phyloP scores from a whole-genome alignment of 92 coral and sea anemone species.

The Palythoa grandis region DNA sequence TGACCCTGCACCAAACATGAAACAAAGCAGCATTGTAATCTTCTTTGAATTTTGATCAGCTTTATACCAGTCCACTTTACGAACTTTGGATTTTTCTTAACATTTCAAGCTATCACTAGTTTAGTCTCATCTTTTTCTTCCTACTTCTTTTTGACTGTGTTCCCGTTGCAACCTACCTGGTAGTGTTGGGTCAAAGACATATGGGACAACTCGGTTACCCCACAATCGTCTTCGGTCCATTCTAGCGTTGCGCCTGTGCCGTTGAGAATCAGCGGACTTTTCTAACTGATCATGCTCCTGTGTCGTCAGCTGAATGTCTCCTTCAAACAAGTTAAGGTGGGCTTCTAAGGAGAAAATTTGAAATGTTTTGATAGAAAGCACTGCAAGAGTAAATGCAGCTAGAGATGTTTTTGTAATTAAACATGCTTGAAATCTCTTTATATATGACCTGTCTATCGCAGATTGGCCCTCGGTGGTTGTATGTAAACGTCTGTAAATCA shows the following conservation, averaged over 20 bases:
- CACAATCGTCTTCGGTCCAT: slow-evolving; percentile 63
- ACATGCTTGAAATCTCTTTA: no score
- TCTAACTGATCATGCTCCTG: slow-evolving; percentile 49
- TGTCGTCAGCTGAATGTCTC: slow-evolving; percentile 67
- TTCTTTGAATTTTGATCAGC: no score
- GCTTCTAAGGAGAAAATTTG: slow-evolving; percentile 33
- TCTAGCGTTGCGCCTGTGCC: slow-evolving; percentile 62
- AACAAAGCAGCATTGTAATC: no score
- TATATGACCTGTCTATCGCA: no score
- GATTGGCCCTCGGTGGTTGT: no score
- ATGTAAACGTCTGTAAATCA: no score
- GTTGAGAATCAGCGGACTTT: slow-evolving; percentile 12
- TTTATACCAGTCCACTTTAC: no score
- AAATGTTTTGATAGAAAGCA: no score
- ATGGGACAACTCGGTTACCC: slow-evolving; percentile 70
- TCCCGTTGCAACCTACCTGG: slow-evolving; percentile 48
- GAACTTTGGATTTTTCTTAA: no score
- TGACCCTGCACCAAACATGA: no score
- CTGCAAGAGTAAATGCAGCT: no score
- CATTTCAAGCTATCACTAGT: neutral
- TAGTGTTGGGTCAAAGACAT: slow-evolving; percentile 61
- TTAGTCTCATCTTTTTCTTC: neutral
- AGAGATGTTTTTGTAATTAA: no score
- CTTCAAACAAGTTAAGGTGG: slow-evolving; percentile 71
- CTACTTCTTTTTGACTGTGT: neutral